Base-by-base conservation (phyloP, 2,888 invertebrate species). In the Nemoura dubitans region DNA sequence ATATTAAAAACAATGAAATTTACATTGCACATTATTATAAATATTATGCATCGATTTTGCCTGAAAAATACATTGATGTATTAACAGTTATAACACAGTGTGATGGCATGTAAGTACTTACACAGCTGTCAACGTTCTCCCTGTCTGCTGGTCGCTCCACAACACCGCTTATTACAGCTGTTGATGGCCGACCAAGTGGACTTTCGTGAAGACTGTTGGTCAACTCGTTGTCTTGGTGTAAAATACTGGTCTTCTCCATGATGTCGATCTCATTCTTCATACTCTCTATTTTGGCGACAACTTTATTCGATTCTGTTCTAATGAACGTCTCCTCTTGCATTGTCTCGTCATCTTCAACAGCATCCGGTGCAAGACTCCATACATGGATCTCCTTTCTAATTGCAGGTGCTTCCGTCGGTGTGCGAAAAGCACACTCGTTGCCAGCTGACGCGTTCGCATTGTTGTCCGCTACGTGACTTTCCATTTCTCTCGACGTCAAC, bases 381-480 rank as follows among this genome's bases (percentile, higher is more conserved):
- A 78, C 28, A 78, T 28, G 78, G 27, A 6, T 28, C n/a, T 78
- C 78, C 78, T 26, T 26, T 78, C 26, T 78, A 27, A 26, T 28
- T 78, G 28, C 78, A 78, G 78, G 78, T 78, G 78, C 78, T 27
- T 78, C 78, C 78, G 78, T 28, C 21, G 25, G 6, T 78, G 78
- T 28, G 28, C 7, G 7, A 27, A 28, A 26, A 10, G 78, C 78
- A 1, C 25, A 0, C 2, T 6, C 10, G 26, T 78, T 26, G 7
- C 28, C 78, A 78, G 25, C 28, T 36, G 36, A 27, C 27, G 21
- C 5, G 78, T 14, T 78, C 7, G 78, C 28, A 1, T 10, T 78
- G 36, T 36, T 36, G 36, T 78, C 78, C 28, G 26, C 10, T 1
- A 1, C 14, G 59, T 7, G 59, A 59, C 59, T 59, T 78, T 78